Evolutionary conservation across 2,797 vertebrate genomes (phyloP).

Genomic region (Argentina silus): DNA sequence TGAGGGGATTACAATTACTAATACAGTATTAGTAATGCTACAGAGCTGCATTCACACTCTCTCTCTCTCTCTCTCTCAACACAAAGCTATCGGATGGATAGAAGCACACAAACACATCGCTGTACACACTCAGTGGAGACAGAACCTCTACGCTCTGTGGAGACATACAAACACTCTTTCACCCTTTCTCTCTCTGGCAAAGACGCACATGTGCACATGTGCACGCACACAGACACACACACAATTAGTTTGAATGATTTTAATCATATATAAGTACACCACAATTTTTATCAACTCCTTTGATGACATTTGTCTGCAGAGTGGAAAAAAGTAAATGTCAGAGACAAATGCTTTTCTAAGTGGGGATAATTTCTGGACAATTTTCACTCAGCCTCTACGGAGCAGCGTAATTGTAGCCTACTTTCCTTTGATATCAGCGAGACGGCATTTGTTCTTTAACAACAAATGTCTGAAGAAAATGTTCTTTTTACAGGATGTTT

Average conservation of each 20-base stretch:
- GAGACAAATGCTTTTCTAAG: constrained; percentile 35
- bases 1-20: constrained; percentile 84
- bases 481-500: constrained; percentile 28
- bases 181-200: not conserved
- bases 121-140: constrained; percentile 27
- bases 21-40: constrained; percentile 70
- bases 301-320: constrained; percentile 46
- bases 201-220: constrained; percentile 4
- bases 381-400: constrained; percentile 34
- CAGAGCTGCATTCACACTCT: constrained; percentile 68
- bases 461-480: constrained; percentile 30
- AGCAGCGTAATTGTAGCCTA: constrained; percentile 43
- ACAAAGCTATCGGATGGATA: constrained; percentile 38
- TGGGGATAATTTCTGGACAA: constrained; percentile 33
- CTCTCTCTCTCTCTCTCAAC: constrained; percentile 6
- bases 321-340: constrained; percentile 28
- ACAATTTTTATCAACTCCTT: constrained; percentile 38
- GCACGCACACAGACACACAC: constrained; percentile 29
- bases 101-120: constrained; percentile 44
- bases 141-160: too few species aligned
- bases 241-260: constrained; percentile 50
- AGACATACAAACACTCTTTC: constrained; percentile 10
- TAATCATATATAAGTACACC: constrained; percentile 34
- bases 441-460: constrained; percentile 35
- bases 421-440: constrained; percentile 15